phyloP scores from a whole-genome alignment of 2,888 invertebrate genomes.

The Euplexia lucipara region DNA sequence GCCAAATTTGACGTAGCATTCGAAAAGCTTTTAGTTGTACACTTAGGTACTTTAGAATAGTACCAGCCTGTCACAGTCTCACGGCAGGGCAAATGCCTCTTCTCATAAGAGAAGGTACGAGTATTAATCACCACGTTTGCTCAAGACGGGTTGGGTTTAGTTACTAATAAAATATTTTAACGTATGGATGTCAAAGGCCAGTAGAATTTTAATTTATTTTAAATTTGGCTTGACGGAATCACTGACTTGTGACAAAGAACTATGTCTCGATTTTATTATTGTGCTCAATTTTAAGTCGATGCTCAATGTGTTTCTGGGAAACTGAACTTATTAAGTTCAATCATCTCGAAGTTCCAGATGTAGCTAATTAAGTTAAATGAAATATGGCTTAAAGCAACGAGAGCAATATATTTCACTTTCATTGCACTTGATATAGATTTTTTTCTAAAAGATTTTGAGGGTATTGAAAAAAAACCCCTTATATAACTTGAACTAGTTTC shows the following conservation, averaged over 20 bases:
- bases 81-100: too few species aligned
- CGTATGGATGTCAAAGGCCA: constrained; percentile 65
- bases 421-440: too few species aligned
- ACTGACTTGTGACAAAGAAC: constrained; percentile 18
- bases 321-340: constrained; percentile 32
- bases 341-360: constrained; percentile 35
- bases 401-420: constrained; percentile 11
- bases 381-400: constrained; percentile 11
- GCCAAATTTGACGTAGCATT: constrained; percentile 56
- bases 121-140: too few species aligned
- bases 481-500: not conserved
- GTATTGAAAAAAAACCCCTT: not conserved
- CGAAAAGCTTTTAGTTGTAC: constrained; percentile 38
- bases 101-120: too few species aligned
- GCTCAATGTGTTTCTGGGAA: constrained; percentile 50
- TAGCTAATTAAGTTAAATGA: constrained; percentile 24
- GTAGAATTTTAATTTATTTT: constrained; percentile 59
- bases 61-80: too few species aligned
- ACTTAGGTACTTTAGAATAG: constrained; percentile 7
- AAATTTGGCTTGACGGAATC: constrained; percentile 61
- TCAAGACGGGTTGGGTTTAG: not conserved
- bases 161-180: constrained; percentile 27
- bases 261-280: constrained; percentile 36
- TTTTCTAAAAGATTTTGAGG: not conserved
- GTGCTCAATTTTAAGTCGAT: constrained; percentile 48